Percentiles rank a stretch among this genome's conserved stretches.
phyloP scores from a whole-genome alignment of 1,140 invertebrate genomes.

The Drosophila eugracilis region DNA sequence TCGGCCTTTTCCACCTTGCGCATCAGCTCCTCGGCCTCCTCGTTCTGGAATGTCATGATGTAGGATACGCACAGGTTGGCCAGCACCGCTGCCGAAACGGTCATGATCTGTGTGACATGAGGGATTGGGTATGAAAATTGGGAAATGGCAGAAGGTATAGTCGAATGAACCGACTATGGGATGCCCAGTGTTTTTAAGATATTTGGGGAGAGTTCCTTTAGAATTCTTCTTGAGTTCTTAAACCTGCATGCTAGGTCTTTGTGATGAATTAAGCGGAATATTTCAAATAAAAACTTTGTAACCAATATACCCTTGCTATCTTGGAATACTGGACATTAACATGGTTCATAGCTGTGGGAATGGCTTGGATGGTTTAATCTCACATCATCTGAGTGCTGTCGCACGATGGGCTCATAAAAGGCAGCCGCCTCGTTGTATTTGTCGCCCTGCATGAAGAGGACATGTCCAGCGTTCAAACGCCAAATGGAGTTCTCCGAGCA shows the following conservation, averaged over 20 bases:
- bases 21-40: slow-evolving; percentile 99
- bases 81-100: slow-evolving; percentile 97
- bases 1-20: slow-evolving; percentile 98
- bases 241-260: no score
- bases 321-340: neutral
- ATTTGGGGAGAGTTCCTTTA: no score
- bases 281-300: neutral
- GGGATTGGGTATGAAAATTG: slow-evolving; percentile 14
- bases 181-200: neutral
- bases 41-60: slow-evolving; percentile 99
- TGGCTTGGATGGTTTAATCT: slow-evolving; percentile 44
- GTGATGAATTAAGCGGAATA: neutral
- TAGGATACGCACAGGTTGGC: slow-evolving; percentile 99
- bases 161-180: neutral
- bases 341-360: slow-evolving; percentile 13
- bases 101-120: slow-evolving; percentile 89
- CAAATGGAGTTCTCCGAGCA: slow-evolving; percentile 97
- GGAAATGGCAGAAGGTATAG: neutral
- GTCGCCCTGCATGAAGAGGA: slow-evolving; percentile 99
- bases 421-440: slow-evolving; percentile 99
- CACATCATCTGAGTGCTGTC: slow-evolving; percentile 97
- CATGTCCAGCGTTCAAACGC: slow-evolving; percentile 99
- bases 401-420: slow-evolving; percentile 99
- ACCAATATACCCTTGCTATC: neutral
- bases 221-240: no score